phyloP scores from a whole-genome alignment of 2,113 vertebrate genomes.

The Tragelaphus buxtoni region DNA sequence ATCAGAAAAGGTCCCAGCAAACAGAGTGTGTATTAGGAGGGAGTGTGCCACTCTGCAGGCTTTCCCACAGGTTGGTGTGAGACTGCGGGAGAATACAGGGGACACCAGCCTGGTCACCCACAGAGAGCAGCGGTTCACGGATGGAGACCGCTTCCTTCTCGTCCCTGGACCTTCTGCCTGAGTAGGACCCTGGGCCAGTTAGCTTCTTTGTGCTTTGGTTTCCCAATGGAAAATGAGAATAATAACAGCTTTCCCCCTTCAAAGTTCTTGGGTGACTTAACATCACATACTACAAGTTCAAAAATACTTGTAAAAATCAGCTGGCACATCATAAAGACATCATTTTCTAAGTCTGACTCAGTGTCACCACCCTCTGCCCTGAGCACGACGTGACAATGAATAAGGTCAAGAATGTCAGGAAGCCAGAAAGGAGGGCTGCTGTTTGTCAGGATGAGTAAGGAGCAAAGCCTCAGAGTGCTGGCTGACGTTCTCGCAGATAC shows the following conservation, averaged over 20 bases:
- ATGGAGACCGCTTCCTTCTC: neutral
- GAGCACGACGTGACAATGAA: neutral
- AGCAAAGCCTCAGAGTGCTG: neutral
- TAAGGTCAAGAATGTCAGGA: neutral
- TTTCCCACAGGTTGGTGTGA: neutral
- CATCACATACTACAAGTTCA: neutral
- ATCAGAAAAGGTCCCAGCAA: neutral
- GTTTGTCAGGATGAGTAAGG: neutral
- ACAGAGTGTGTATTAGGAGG: neutral
- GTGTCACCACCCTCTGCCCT: neutral
- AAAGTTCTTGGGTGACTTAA: neutral
- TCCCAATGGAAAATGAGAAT: neutral
- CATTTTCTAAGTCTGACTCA: slow-evolving; percentile 30
- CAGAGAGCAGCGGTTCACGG: rapidly evolving
- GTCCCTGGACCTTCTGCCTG: neutral
- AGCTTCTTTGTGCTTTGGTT: neutral
- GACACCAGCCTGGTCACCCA: neutral
- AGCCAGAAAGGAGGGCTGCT: neutral
- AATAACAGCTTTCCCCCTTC: neutral
- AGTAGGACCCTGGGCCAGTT: neutral
- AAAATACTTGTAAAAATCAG: slow-evolving; percentile 8
- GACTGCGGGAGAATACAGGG: neutral
- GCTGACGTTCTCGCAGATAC: neutral
- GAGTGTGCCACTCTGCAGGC: neutral
- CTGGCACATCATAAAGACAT: neutral